Conservation (phyloP, 2,113 vertebrate genomes). For the Tragelaphus strepsiceros region DNA sequence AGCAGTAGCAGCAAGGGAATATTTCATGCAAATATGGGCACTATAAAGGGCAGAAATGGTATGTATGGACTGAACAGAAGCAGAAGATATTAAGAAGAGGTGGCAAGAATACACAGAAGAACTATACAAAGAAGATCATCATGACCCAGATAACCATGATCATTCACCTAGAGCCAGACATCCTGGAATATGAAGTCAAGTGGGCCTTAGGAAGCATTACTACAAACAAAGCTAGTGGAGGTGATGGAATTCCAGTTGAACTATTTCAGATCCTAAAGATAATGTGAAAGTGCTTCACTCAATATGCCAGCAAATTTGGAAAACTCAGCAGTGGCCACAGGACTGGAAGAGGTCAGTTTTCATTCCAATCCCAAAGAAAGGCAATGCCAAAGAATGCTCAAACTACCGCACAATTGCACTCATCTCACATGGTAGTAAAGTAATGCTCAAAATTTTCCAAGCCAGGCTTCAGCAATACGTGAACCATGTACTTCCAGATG, state of each 20-base stretch:
- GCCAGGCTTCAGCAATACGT: background rate
- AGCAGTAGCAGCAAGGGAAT: background rate
- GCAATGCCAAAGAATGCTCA: background rate
- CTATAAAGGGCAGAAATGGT: background rate
- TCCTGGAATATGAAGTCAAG: background rate
- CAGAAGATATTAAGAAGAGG: background rate
- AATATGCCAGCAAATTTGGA: background rate
- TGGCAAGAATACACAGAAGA: background rate
- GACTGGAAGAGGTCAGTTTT: background rate
- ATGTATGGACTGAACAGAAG: background rate
- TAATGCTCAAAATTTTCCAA: background rate
- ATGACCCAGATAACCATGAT: background rate
- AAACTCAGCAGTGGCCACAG: background rate
- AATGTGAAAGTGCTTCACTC: background rate
- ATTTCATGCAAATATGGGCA: background rate
- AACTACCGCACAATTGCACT: background rate
- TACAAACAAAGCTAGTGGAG: background rate
- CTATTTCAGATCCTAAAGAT: background rate
- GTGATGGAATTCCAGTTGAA: background rate
- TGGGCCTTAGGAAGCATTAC: background rate
- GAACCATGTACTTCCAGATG: background rate
- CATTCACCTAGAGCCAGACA: background rate
- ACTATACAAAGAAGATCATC: background rate
- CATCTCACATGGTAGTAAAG: background rate
- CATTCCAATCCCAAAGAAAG: background rate